phyloP scores from a whole-genome alignment of 2,797 vertebrate species.

The Schizopygopsis pylzovi region DNA sequence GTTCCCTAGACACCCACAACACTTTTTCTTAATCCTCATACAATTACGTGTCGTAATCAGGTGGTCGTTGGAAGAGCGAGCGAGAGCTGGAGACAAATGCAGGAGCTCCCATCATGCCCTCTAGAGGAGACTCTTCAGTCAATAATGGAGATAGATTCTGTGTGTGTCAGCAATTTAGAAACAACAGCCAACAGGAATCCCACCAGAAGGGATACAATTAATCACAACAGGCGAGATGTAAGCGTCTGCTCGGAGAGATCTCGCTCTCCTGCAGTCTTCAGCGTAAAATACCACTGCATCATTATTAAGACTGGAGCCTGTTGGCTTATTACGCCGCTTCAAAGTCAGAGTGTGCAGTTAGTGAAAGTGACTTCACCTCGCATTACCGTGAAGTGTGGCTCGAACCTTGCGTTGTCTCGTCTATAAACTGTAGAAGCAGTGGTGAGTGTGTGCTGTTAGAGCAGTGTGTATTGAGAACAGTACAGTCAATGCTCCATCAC shows the following conservation, averaged over 20 bases:
- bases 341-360: constrained; percentile 17
- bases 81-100: constrained; percentile 38
- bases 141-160: constrained; percentile 53
- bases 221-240: constrained; percentile 51
- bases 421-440: constrained; percentile 14
- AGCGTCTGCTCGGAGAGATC: constrained; percentile 21
- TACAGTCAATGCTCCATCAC: constrained; percentile 33
- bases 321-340: constrained; percentile 31
- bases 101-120: constrained; percentile 39
- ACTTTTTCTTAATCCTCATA: constrained; percentile 40
- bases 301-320: constrained; percentile 41
- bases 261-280: constrained; percentile 10
- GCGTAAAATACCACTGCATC: constrained; percentile 31
- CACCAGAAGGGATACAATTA: constrained; percentile 58
- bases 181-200: constrained; percentile 55
- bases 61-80: constrained; percentile 26
- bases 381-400: constrained; percentile 20
- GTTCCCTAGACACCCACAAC: constrained; percentile 36
- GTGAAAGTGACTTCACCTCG: constrained; percentile 23
- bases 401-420: constrained; percentile 20
- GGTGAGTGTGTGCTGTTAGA: constrained; percentile 18
- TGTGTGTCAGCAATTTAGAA: constrained; percentile 58
- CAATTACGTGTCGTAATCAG: constrained; percentile 41
- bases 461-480: constrained; percentile 4
- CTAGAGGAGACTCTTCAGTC: constrained; percentile 50